A percentile compares a stretch with the other conserved stretches of the same genome.
Evolutionary conservation across 2,888 invertebrate species (phyloP).

Genomic region (Dioctria linearis): DNA sequence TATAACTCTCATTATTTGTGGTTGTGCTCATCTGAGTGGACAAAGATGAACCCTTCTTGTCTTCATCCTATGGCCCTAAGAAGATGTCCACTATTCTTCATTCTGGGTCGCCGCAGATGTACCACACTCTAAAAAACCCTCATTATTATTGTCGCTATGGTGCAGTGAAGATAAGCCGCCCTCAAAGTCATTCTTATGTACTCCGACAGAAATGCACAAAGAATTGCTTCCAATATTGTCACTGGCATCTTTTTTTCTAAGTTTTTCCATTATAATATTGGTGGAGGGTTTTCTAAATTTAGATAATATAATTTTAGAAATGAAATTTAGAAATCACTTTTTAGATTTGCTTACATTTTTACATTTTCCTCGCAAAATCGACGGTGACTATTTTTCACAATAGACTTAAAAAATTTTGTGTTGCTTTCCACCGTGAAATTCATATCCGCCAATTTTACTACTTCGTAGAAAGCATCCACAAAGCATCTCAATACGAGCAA

Average conservation of each 20-base stretch:
- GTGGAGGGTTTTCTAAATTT: background rate
- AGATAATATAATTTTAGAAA: background rate
- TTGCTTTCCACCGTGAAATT: background rate
- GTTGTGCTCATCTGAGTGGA: too few relatives aligned
- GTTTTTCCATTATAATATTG: background rate
- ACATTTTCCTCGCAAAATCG: background rate
- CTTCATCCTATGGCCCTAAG: too few relatives aligned
- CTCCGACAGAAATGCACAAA: background rate
- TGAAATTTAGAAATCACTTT: background rate
- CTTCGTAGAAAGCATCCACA: background rate
- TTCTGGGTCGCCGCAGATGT: too few relatives aligned
- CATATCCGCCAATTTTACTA: background rate
- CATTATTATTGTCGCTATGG: background rate
- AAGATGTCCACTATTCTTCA: too few relatives aligned
- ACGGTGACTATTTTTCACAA: background rate
- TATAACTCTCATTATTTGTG: too few relatives aligned
- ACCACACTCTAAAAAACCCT: too few relatives aligned
- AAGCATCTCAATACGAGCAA: background rate
- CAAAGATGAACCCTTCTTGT: too few relatives aligned
- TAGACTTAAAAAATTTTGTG: background rate
- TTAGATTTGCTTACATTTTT: background rate
- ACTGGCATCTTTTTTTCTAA: background rate
- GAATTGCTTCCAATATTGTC: background rate
- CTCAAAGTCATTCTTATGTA: background rate
- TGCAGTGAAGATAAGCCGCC: background rate